A percentile compares a stretch with the other conserved stretches of the same genome.
Evolutionary conservation across 2,113 vertebrate genomes (phyloP).

Genomic region (Sinocyclocheilus anshuiensis): DNA sequence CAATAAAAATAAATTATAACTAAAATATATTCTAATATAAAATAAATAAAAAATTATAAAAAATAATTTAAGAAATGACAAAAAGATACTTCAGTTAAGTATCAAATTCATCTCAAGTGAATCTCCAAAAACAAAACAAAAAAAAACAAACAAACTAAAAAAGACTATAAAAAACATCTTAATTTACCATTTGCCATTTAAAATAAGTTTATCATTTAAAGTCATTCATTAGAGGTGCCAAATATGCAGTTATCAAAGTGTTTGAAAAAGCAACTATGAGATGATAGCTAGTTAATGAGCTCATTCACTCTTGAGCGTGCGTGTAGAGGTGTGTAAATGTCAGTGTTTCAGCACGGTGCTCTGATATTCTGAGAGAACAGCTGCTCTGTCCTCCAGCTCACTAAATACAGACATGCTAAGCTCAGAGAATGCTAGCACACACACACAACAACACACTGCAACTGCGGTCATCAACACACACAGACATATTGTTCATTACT

Average conservation of each 20-base stretch:
- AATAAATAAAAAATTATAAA: neutral
- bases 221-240: neutral
- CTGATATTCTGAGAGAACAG: conserved; percentile 54
- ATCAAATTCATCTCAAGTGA: neutral
- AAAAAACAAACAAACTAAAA: no score
- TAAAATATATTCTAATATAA: neutral
- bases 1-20: neutral
- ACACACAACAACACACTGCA: conserved; percentile 27
- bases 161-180: neutral
- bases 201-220: neutral
- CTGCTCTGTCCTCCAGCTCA: conserved; percentile 42
- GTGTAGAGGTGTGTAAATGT: conserved; percentile 38
- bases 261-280: neutral
- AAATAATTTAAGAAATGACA: neutral
- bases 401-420: conserved; percentile 61
- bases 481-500: neutral
- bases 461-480: conserved; percentile 33
- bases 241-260: neutral
- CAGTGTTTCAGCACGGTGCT: neutral
- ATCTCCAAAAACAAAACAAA: no score
- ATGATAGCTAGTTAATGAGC: conserved; percentile 2
- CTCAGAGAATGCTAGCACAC: conserved; percentile 42
- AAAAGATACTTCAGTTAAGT: neutral
- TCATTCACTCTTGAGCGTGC: neutral
- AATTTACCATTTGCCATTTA: neutral